Base-by-base conservation (phyloP, 2,797 vertebrate genomes). In the Chaetodon trifasciatus region DNA sequence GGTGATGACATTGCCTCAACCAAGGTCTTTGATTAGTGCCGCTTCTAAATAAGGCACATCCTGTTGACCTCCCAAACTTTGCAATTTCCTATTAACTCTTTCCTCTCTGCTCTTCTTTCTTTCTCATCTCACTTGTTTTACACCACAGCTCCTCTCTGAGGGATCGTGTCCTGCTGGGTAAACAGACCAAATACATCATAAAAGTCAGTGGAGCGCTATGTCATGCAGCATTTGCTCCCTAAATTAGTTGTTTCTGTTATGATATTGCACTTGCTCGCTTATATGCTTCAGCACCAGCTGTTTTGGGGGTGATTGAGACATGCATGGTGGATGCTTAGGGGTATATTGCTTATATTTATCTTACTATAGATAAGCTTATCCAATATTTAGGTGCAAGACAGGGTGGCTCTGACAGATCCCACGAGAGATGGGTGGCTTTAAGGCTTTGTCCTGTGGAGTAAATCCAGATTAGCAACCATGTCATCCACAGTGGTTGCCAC, bases 11-110 rank as follows among this genome's bases (percentile, higher is more conserved):
- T 83, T 67, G 86, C 82, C 82, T 86, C 57, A 40, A 74, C 78
- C 81, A 78, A 82, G 79, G 71, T 80, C 81, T 90, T 91, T 90
- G 84, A 90, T 89, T 89, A 90, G 82, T 71, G 67, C 74, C 19
- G 64, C 82, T 86, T 92, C 92, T 94, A 94, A 95, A 95, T 93
- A 93, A 85, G 89, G 88, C 80, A 76, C 87, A 94, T 95, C 94
- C 92, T 92, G 93, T 93, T 94, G 86, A 92, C 90, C 83, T 84
- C 82, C 61, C 79, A 78, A 82, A 90, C 76, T 57, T 73, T 81
- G 75, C 56, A 77, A 86, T 82, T 92, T 92, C 82, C 86, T 82
- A 77, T 93, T 91, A 88, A 89, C 91, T 83, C 83, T 72, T 86
- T 73, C 75, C 60, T 78, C 44, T 37, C 80, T 28, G 12, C 28